A percentile compares a stretch with the other conserved stretches of the same genome.
Evolutionary conservation across 2,797 vertebrate species (phyloP).

Genomic region (Gambusia yucatana): DNA sequence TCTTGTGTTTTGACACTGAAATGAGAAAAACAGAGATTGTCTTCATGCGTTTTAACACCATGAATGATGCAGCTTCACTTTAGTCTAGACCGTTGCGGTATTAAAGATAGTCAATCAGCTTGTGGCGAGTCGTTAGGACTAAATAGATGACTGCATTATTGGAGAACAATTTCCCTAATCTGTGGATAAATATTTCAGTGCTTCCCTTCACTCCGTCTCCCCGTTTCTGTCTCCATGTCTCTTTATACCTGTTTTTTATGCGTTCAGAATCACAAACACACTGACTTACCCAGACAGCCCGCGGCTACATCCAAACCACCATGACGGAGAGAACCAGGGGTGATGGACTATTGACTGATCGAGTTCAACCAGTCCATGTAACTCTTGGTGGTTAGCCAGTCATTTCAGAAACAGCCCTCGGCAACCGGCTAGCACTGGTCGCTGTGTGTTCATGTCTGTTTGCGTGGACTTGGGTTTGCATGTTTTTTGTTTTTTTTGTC

Average conservation of each 20-base stretch:
- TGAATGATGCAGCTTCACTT: conserved; percentile 33
- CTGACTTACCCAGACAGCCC: conserved; percentile 37
- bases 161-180: conserved; percentile 54
- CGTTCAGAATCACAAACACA: conserved; percentile 51
- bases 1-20: conserved; percentile 16
- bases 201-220: conserved; percentile 34
- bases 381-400: conserved; percentile 63
- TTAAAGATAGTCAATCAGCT: conserved; percentile 26
- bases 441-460: conserved; percentile 14
- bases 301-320: conserved; percentile 66
- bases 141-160: conserved; percentile 24
- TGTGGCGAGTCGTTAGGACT: conserved; percentile 26
- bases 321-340: conserved; percentile 45
- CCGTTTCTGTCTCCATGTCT: background rate
- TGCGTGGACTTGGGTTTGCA: conserved; percentile 22
- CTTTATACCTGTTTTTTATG: conserved; percentile 32
- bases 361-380: conserved; percentile 62
- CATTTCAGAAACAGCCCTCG: conserved; percentile 68
- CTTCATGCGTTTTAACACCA: conserved; percentile 4
- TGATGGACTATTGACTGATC: conserved; percentile 70
- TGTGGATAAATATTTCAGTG: conserved; percentile 48
- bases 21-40: conserved; percentile 13
- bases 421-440: conserved; percentile 45
- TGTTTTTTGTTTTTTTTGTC: conserved; percentile 33
- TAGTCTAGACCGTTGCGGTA: conserved; percentile 4